A percentile compares a stretch with the other conserved stretches of the same genome.
Conservation (phyloP, 2,888 invertebrate genomes). For the Copidosoma aretas region DNA sequence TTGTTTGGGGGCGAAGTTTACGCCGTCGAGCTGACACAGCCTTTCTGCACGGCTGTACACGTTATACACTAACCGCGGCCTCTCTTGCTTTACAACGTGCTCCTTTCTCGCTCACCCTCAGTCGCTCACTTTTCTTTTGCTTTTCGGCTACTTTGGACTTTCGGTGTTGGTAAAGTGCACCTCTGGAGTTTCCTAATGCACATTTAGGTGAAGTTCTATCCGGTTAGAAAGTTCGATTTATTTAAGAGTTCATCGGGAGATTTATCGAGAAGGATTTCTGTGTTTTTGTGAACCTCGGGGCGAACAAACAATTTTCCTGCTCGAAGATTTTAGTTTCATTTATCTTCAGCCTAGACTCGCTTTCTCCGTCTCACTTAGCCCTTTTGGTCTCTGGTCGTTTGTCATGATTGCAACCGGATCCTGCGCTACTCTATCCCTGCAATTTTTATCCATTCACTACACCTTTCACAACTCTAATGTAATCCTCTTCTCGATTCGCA, state of each 20-base stretch:
- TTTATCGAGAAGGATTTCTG: no score
- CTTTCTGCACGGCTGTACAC: background rate
- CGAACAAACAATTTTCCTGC: background rate
- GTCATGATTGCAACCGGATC: conserved; percentile 18
- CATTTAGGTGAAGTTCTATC: no score
- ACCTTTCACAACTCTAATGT: conserved; percentile 6
- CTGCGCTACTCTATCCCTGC: background rate
- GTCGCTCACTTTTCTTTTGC: background rate
- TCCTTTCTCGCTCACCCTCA: background rate
- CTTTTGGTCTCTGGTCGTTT: conserved; percentile 13
- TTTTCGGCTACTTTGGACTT: background rate
- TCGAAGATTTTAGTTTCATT: conserved; percentile 11
- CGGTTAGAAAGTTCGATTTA: no score
- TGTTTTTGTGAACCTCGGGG: no score
- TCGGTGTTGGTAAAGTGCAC: no score
- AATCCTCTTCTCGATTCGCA: background rate
- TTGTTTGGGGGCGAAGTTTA: conserved; percentile 40
- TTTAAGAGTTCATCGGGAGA: no score
- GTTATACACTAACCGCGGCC: background rate
- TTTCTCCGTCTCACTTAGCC: background rate
- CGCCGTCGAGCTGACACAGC: conserved; percentile 1
- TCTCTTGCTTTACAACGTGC: background rate
- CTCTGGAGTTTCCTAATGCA: no score
- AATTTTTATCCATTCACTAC: conserved; percentile 23
- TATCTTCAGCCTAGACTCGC: conserved; percentile 24